Conservation (phyloP, 2,113 vertebrate species). For the Corapipo altera region DNA sequence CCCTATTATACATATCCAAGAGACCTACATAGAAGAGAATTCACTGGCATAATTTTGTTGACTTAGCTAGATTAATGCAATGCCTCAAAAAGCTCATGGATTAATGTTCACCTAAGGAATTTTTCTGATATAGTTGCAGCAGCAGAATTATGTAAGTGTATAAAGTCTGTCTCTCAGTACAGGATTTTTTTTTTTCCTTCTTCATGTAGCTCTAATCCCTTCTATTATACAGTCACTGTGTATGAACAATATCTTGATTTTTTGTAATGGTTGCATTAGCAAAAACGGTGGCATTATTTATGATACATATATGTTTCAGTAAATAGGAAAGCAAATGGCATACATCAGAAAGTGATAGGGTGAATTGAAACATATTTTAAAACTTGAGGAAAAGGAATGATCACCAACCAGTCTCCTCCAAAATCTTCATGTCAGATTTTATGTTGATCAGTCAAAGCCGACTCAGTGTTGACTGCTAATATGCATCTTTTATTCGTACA, state of each 20-base stretch:
- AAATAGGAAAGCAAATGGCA: neutral
- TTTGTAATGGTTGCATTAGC: neutral
- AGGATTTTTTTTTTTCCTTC: neutral
- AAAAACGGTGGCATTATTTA: neutral
- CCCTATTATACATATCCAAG: neutral
- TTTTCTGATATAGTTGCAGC: neutral
- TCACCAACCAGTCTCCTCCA: neutral
- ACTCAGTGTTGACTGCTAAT: neutral
- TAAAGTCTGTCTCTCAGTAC: neutral
- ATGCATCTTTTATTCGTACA: neutral
- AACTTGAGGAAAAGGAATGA: neutral
- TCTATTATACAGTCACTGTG: neutral
- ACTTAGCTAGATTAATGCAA: neutral
- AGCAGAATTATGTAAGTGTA: neutral
- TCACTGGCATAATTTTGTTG: neutral
- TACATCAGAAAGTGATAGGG: neutral
- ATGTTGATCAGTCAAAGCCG: neutral
- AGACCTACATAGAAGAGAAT: neutral
- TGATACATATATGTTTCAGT: rapidly evolving
- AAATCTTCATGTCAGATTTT: neutral
- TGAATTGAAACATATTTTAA: neutral
- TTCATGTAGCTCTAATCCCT: neutral
- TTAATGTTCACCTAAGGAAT: neutral
- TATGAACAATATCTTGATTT: neutral
- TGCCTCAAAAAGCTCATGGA: neutral